A percentile compares a stretch with the other conserved stretches of the same genome.
Evolutionary conservation across 2,888 invertebrate genomes (phyloP).

Genomic region (Drosophila testacea): DNA sequence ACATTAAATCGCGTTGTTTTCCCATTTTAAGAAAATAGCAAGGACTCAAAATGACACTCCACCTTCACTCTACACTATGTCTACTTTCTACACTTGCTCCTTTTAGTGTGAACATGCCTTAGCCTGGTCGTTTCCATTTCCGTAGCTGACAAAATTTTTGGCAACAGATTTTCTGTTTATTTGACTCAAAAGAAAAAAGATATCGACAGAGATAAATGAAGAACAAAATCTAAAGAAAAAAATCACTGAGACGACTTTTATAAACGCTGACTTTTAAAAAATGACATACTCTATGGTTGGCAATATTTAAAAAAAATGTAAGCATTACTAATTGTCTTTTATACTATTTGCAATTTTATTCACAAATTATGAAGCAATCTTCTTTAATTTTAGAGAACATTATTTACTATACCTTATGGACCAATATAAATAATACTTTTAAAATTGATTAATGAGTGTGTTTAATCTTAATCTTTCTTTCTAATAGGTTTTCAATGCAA

Average conservation of each 20-base stretch:
- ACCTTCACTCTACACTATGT: neutral
- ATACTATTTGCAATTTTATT: no score
- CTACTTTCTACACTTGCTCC: constrained; percentile 3
- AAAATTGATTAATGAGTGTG: no score
- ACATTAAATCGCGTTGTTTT: constrained; percentile 44
- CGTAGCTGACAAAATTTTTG: constrained; percentile 80
- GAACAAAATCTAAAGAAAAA: constrained; percentile 3
- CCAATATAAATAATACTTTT: neutral
- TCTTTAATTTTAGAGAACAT: no score
- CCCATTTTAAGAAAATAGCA: constrained; percentile 68
- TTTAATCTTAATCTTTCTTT: no score
- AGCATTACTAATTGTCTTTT: neutral
- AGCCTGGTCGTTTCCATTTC: constrained; percentile 75
- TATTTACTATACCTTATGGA: neutral
- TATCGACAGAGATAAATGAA: constrained; percentile 34
- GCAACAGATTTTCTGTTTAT: constrained; percentile 83
- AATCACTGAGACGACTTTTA: constrained; percentile 9
- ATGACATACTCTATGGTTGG: no score
- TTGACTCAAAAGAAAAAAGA: constrained; percentile 68
- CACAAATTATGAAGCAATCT: no score
- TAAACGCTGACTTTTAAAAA: no score
- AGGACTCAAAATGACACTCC: neutral
- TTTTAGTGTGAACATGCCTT: constrained; percentile 53
- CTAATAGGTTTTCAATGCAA: no score
- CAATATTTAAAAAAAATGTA: no score